Percentiles rank a stretch among this genome's conserved stretches.
phyloP scores from a whole-genome alignment of 2,113 vertebrate genomes.

The Dinomys branickii region DNA sequence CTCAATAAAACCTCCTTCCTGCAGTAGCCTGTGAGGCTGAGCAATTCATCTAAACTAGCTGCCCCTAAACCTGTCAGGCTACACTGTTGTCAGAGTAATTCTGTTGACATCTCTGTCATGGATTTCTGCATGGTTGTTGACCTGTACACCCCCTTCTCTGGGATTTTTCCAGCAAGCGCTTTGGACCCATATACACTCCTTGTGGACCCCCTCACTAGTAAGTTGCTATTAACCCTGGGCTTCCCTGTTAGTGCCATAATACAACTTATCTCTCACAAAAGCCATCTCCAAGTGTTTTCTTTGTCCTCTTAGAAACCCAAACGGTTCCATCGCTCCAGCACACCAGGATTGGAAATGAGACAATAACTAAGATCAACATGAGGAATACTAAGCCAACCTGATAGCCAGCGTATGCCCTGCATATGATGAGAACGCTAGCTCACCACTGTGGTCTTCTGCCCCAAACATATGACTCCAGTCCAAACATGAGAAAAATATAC shows the following conservation, averaged over 20 bases:
- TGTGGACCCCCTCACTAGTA: not conserved
- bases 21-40: not conserved
- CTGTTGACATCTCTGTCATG: not conserved
- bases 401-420: not conserved
- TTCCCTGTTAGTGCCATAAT: not conserved
- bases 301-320: not conserved
- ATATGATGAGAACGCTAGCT: not conserved
- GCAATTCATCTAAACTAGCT: not conserved
- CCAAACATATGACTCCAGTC: not conserved
- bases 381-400: not conserved
- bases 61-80: not conserved
- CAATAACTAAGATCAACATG: not conserved
- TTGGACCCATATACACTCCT: not conserved
- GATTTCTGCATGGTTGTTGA: not conserved
- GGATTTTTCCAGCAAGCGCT: not conserved
- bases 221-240: not conserved
- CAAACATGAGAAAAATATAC: not conserved
- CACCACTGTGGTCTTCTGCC: not conserved
- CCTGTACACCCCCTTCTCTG: not conserved
- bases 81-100: not conserved
- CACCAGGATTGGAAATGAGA: not conserved
- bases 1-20: not conserved
- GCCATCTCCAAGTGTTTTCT: not conserved
- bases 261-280: not conserved
- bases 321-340: too few species aligned